Base-by-base conservation (phyloP, 1,140 invertebrate genomes). In the Meloidogyne exigua region DNA sequence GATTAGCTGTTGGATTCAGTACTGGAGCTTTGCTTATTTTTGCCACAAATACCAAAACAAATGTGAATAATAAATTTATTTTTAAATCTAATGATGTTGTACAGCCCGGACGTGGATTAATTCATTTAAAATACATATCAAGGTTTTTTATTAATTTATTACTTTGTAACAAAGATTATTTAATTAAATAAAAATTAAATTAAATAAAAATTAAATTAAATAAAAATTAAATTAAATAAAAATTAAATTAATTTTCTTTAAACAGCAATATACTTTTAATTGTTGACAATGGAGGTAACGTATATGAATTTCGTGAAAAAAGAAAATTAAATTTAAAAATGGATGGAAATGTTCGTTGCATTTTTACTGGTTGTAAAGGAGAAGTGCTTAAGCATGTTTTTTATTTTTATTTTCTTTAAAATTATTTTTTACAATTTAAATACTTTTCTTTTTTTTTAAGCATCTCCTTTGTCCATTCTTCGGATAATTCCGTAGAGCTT, bases 241-340 rank as follows among this genome's bases (percentile, higher is more conserved):
- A 73, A 18, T 75, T 5, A 25, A 73, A 21, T 28, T 75, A 18
- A 67, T 18, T 32, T 65, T 25, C 44, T 21, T 62, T 71, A 68
- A 74, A 15, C 62, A 83, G 77, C 25, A 64, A 65, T 62, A 57
- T 71, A 87, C 94, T 68, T 93, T 93, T 97, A 18, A 93, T 94
- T 68, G 92, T 93, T 25, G 95, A 99, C 88, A 96, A 93, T 76
- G 95, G 95, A 18, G 96, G 96, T 1, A 96, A 94, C n/a, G 95
- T 98, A 3, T 98, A 96, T 91, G 92, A 97, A 83, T 89, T 98
- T 15, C 93, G 91, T 83, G 95, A 95, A 4, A 92, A 95, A 5
- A 90, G 95, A 71, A 75, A 81, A 62, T 57, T 57, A 9, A 57
- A 57, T 57, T 76, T 25, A 36, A 39, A 63, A 26, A 49, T 77